A percentile compares a stretch with the other conserved stretches of the same genome.
Evolutionary conservation across 2,797 vertebrate species (phyloP).

Genomic region (Enteromius afrohamiltoni): DNA sequence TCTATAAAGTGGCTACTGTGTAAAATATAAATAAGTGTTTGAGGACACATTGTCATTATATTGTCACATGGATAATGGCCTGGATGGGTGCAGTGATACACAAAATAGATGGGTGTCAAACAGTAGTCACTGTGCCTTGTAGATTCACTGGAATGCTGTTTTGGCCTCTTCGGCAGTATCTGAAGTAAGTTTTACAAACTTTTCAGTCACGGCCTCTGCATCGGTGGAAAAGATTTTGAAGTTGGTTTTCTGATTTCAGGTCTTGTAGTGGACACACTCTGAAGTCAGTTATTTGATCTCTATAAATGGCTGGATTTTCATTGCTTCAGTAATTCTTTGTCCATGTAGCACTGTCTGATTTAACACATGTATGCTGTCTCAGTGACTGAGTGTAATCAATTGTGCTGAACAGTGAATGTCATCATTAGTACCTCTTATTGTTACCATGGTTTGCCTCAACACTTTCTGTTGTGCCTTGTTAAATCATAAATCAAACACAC

Average conservation of each 20-base stretch:
- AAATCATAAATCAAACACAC: conserved; percentile 12
- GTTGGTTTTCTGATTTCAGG: conserved; percentile 24
- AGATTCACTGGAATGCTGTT: neutral
- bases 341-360: conserved; percentile 27
- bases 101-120: neutral
- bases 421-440: conserved; percentile 13
- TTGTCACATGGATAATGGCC: neutral
- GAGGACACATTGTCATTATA: neutral
- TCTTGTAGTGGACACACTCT: conserved; percentile 4
- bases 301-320: conserved; percentile 28
- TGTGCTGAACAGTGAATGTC: conserved; percentile 3
- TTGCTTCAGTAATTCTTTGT: conserved; percentile 42
- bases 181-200: neutral
- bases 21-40: neutral
- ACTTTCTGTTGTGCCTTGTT: conserved; percentile 21
- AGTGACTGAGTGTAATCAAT: conserved; percentile 35
- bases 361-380: conserved; percentile 27
- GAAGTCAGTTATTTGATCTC: conserved; percentile 21
- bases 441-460: neutral
- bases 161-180: neutral
- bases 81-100: neutral
- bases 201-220: neutral
- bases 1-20: neutral
- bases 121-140: neutral
- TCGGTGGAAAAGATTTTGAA: neutral